Evolutionary conservation across 2,113 vertebrate species (phyloP), one percentile per base, ranked within the genome.

Genomic region (Alexandromys fortis): DNA sequence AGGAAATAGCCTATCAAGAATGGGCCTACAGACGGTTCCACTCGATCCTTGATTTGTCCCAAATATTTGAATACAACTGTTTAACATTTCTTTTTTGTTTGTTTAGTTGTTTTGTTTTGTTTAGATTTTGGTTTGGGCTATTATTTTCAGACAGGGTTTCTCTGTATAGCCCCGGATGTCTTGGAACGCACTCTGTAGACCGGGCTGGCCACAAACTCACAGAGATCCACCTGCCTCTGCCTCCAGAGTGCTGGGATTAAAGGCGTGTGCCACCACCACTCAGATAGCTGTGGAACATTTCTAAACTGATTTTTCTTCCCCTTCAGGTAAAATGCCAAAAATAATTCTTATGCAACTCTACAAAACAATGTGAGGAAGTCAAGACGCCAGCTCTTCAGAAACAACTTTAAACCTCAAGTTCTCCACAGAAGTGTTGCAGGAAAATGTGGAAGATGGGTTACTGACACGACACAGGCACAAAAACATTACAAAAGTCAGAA

Each of bases 221-320:
- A 72, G 70, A 72, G 35, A 72, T 72, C 35, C 35, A 7, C 70
- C 70, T 72, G 1, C 35, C 35, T 38, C 30, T n/a, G 70, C 35
- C 35, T 73, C 19, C 17, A 38, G 70, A 73, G 35, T 10, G 8
- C 70, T 73, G 70, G 17, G 19, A 73, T 38, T 73, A 73, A 38
- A 22, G 26, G 8, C 0, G 0, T 38, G 17, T 0, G 19, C 17
- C 17, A 22, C 70, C 35, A n/a, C n/a, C n/a, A 4, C 70, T n/a
- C 19, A 67, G 72, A 52, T 19, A 67, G 42, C 30, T 85, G 52
- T 65, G 86, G 76, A 76, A 89, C n/a, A 90, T 86, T 86, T 68
- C 49, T 76, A 89, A 96, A 30, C 26, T 52, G 78, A 30, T 30
- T 93, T 85, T 75, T 87, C n/a, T 87, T 65, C 67, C 87, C 83